Evolutionary conservation across 2,888 invertebrate genomes (phyloP), one percentile per base, ranked within the genome.

Genomic region (Lissonota sp.): DNA sequence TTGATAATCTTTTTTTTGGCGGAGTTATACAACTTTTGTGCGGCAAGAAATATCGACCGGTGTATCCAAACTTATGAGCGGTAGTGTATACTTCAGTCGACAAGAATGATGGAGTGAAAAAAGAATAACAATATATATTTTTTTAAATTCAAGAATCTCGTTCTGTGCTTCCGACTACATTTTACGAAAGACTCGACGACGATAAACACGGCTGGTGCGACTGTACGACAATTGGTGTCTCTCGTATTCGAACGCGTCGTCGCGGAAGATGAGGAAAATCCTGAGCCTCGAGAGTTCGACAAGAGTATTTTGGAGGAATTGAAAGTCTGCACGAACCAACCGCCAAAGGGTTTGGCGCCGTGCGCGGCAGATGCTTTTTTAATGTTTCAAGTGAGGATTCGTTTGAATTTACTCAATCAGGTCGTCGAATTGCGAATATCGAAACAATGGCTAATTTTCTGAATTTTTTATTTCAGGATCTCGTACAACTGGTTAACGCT

Each of bases 161-260:
- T 99, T 58, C 94, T 99, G 85, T 99, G 99, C 92, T 98, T 99
- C 93, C 96, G 98, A n/a, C 95, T 99, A 89, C 98, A 99, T 92
- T 97, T 98, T 87, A 96, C 98, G 6, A 97, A 98, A 92, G 99
- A 99, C 93, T 95, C 96, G 1, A 98, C 98, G 80, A 99, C 98
- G 57, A 97, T 97, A 66, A 99, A 99, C 92, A 99, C 99, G 8
- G 99, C 99, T 6, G 99, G 99, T 1, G 99, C 99, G 44, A 99
- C 99, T 0, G 98, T 99, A 39, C 94, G 99, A 26, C 99, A 99
- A 91, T 94, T 99, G 40, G 98, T 99, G 26, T 97, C 98, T 26
- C 94, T 98, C 73, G 97, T 98, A 3, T 98, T 98, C 93, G 98
- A 98, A 90, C 94, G 98, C 66, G 97, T 97, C 2, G 94, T 96